Conservation (phyloP, 2,797 vertebrate genomes). For the Enteromius thamalakanensis region DNA sequence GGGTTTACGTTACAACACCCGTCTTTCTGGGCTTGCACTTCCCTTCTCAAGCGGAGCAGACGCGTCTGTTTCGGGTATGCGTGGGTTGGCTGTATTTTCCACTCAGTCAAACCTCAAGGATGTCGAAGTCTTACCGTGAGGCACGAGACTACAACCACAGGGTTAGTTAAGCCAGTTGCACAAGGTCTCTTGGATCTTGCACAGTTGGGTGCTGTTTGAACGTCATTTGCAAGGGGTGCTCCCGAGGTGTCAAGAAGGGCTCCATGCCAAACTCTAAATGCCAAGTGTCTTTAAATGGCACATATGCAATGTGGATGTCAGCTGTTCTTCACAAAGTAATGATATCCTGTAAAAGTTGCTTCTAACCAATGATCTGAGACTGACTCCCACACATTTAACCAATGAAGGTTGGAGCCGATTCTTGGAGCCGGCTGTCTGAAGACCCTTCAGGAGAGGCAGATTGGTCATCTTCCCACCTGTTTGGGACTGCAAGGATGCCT, state of each 20-base stretch:
- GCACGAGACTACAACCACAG: constrained; percentile 42
- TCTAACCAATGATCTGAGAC: constrained; percentile 22
- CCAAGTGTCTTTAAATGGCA: constrained; percentile 36
- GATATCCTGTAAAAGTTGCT: constrained; percentile 32
- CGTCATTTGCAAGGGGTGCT: constrained; percentile 21
- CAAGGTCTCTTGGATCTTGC: constrained; percentile 21
- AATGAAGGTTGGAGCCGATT: background rate
- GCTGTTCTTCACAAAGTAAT: constrained; percentile 35
- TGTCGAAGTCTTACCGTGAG: constrained; percentile 42
- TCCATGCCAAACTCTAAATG: constrained; percentile 37
- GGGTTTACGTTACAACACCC: constrained; percentile 41
- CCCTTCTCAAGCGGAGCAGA: constrained; percentile 9
- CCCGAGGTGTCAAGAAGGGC: constrained; percentile 10
- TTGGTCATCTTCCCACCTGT: constrained; percentile 54
- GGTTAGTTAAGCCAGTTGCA: constrained; percentile 29
- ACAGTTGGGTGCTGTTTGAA: background rate
- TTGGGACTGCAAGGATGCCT: constrained; percentile 53
- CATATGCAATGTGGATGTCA: background rate
- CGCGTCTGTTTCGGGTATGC: constrained; percentile 48
- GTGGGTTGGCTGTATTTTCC: constrained; percentile 64
- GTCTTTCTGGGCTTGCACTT: constrained; percentile 24
- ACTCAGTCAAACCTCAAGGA: constrained; percentile 61
- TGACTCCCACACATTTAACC: constrained; percentile 30
- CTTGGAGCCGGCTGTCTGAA: background rate
- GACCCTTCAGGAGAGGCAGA: background rate